phyloP scores from a whole-genome alignment of 2,113 vertebrate species.

The Otocyon megalotis region DNA sequence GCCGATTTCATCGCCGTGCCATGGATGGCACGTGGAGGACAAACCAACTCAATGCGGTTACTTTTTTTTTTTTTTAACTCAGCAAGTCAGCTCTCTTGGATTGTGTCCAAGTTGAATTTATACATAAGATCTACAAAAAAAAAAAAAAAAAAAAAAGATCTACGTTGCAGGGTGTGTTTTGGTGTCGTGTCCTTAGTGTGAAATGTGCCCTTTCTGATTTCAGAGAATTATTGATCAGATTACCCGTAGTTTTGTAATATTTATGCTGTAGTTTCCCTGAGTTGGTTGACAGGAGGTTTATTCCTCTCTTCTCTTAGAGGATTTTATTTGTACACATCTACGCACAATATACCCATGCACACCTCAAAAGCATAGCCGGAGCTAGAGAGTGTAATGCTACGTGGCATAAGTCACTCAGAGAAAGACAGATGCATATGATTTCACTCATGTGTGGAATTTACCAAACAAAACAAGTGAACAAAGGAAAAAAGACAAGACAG shows the following conservation, averaged over 20 bases:
- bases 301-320: neutral
- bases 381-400: neutral
- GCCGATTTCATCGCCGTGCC: neutral
- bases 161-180: neutral
- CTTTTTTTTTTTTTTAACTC: neutral
- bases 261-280: neutral
- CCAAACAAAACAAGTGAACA: neutral
- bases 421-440: neutral
- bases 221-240: neutral
- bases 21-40: neutral
- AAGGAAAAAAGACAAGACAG: neutral
- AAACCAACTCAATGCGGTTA: neutral
- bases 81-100: neutral
- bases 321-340: neutral
- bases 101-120: neutral
- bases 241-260: constrained; percentile 14
- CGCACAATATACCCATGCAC: neutral
- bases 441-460: neutral
- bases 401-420: neutral
- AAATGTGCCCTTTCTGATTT: neutral
- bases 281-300: neutral
- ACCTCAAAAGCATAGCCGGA: neutral
- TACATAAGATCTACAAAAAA: neutral
- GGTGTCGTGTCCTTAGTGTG: neutral
- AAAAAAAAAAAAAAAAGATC: no score